phyloP scores from a whole-genome alignment of 2,113 vertebrate genomes.

The Baryphthengus martii region DNA sequence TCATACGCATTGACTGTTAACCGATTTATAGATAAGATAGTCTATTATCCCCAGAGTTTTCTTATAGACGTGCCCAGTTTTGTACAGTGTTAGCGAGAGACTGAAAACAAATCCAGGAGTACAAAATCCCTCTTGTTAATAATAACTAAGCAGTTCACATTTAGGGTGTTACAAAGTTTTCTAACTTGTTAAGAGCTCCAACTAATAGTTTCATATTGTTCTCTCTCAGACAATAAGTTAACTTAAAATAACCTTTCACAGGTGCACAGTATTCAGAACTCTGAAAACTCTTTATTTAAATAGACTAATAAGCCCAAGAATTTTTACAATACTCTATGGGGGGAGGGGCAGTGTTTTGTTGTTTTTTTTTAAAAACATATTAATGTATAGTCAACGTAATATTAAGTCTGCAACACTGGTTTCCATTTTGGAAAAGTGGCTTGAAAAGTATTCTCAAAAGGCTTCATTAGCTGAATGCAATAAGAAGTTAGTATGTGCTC shows the following conservation, averaged over 20 bases:
- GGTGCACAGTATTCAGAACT: not conserved
- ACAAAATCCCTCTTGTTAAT: not conserved
- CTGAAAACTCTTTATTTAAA: not conserved
- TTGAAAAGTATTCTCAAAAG: conserved; percentile 51
- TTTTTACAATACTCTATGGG: not conserved
- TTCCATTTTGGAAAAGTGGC: conserved; percentile 24
- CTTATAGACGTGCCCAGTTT: not conserved
- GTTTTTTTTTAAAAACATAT: not conserved
- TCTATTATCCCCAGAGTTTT: not conserved
- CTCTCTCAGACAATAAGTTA: not conserved
- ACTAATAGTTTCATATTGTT: not conserved
- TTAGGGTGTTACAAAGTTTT: not conserved
- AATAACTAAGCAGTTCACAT: not conserved
- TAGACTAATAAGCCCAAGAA: not conserved
- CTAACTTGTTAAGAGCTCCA: not conserved
- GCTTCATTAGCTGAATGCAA: conserved; percentile 46
- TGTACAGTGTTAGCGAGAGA: not conserved
- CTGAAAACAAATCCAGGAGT: not conserved
- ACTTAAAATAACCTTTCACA: not conserved
- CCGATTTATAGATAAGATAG: not conserved
- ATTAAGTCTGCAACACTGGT: not conserved
- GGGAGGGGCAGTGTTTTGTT: not conserved
- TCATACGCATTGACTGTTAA: not conserved
- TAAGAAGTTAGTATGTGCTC: not conserved
- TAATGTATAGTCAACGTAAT: not conserved